These are phyloP conservation scores for Talpa occidentalis DNA, from an alignment of 2,113 vertebrate genomes.

Conservation along the genomic window DNA sequence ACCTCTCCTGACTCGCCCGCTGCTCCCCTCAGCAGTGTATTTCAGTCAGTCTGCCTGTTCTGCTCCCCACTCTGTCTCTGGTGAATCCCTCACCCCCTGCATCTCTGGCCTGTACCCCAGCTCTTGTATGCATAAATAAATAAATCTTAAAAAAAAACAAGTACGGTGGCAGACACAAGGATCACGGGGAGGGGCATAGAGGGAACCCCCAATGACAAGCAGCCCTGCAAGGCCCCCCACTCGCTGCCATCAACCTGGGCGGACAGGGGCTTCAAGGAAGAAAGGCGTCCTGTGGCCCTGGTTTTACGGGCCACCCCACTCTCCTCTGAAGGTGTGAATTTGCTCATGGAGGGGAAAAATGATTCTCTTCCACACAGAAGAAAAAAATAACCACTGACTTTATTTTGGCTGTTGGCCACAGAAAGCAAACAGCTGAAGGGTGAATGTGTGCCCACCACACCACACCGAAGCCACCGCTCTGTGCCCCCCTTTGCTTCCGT, in stretches of 20 bases:
- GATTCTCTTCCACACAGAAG: conserved; percentile 70
- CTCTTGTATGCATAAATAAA: too few species aligned
- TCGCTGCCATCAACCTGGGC: too few species aligned
- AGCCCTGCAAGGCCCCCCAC: neutral
- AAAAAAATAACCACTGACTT: conserved; percentile 82
- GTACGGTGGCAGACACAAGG: neutral
- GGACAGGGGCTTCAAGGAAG: too few species aligned
- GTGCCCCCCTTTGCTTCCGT: conserved; percentile 64
- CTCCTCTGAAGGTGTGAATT: neutral
- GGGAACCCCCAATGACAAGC: neutral
- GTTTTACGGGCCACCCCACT: neutral
- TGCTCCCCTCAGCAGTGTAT: too few species aligned
- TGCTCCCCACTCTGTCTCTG: too few species aligned
- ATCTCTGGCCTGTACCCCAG: too few species aligned
- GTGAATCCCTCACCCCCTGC: too few species aligned
- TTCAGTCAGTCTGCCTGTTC: too few species aligned
- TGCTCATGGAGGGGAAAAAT: neutral
- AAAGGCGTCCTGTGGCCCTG: neutral
- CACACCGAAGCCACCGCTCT: conserved; percentile 67
- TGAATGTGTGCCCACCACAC: conserved; percentile 76
- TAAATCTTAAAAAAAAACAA: too few species aligned
- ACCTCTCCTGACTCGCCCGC: too few species aligned
- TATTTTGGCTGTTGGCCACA: conserved; percentile 80
- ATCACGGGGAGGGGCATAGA: neutral
- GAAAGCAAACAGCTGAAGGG: conserved; percentile 79